Conservation (phyloP, 2,888 invertebrate genomes). For the Aradus depressus region DNA sequence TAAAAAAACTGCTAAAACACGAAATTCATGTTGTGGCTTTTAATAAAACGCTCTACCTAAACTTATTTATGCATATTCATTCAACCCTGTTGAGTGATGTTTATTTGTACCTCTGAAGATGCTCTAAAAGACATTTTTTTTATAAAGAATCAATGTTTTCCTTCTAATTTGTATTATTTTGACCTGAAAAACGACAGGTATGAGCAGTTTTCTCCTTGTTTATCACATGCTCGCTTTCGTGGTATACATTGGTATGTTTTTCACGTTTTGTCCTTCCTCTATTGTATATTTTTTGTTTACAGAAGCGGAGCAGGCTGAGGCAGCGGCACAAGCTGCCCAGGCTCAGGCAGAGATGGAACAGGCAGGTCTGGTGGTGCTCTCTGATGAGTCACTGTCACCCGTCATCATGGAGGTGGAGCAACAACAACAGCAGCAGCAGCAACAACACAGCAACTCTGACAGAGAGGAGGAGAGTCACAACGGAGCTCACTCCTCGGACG, state of each 20-base stretch:
- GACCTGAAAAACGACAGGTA: too few species aligned
- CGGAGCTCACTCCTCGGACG: slow-evolving; percentile 25
- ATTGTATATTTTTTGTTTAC: slow-evolving; percentile 1
- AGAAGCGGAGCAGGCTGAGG: slow-evolving; percentile 21
- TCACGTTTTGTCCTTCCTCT: not conserved
- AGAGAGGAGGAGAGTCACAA: slow-evolving; percentile 15
- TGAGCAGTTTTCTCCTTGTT: too few species aligned
- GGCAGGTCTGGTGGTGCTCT: slow-evolving; percentile 36
- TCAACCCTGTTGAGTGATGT: too few species aligned
- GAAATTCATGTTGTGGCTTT: too few species aligned
- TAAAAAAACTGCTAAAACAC: too few species aligned
- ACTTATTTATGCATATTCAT: too few species aligned
- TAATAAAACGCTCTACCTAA: too few species aligned
- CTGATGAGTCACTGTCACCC: slow-evolving; percentile 33
- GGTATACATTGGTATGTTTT: not conserved
- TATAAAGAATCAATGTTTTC: too few species aligned
- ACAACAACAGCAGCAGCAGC: slow-evolving; percentile 13
- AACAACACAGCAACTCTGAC: not conserved
- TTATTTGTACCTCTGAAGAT: too few species aligned
- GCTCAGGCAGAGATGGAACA: slow-evolving; percentile 31
- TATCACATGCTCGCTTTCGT: not conserved
- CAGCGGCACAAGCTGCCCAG: slow-evolving; percentile 18
- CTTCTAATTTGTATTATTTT: too few species aligned
- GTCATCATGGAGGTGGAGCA: slow-evolving; percentile 19
- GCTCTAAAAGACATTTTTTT: too few species aligned